phyloP scores from a whole-genome alignment of 2,888 invertebrate genomes.

The Ligdia adustata region DNA sequence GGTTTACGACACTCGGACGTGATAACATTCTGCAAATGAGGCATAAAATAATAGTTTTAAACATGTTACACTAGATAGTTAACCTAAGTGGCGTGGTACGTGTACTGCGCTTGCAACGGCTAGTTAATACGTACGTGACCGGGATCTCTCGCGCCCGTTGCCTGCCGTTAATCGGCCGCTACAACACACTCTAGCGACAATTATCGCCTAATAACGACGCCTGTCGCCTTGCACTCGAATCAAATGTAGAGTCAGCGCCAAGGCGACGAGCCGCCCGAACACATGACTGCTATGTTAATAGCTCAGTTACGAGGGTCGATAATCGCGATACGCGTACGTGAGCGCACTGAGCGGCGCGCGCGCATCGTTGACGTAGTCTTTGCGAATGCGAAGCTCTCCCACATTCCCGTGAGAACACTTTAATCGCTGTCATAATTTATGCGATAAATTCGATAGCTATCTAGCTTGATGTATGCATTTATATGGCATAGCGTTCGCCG shows the following conservation, averaged over 20 bases:
- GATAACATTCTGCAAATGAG: constrained; percentile 27
- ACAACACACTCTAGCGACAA: constrained; percentile 73
- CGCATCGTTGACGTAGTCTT: constrained; percentile 40
- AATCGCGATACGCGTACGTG: constrained; percentile 80
- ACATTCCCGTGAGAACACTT: constrained; percentile 56
- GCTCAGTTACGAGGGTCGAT: constrained; percentile 79
- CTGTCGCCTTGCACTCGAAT: constrained; percentile 69
- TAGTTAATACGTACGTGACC: constrained; percentile 64
- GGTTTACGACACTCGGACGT: constrained; percentile 29
- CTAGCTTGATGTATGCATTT: constrained; percentile 44
- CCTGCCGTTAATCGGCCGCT: constrained; percentile 80
- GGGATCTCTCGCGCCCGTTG: too few species aligned
- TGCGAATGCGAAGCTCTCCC: constrained; percentile 48
- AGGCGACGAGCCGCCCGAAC: constrained; percentile 63
- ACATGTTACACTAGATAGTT: constrained; percentile 35
- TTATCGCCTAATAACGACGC: constrained; percentile 78
- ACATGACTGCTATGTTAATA: constrained; percentile 80
- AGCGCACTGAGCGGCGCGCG: constrained; percentile 69
- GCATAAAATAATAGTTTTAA: constrained; percentile 36
- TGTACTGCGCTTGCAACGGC: constrained; percentile 42
- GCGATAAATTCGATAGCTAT: constrained; percentile 45
- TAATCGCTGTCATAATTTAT: constrained; percentile 52
- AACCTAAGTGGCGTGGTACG: constrained; percentile 44
- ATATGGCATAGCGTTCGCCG: constrained; percentile 48
- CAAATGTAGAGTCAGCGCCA: constrained; percentile 65